Base-by-base conservation (phyloP, 2,797 vertebrate species). In the Fratercula arctica region DNA sequence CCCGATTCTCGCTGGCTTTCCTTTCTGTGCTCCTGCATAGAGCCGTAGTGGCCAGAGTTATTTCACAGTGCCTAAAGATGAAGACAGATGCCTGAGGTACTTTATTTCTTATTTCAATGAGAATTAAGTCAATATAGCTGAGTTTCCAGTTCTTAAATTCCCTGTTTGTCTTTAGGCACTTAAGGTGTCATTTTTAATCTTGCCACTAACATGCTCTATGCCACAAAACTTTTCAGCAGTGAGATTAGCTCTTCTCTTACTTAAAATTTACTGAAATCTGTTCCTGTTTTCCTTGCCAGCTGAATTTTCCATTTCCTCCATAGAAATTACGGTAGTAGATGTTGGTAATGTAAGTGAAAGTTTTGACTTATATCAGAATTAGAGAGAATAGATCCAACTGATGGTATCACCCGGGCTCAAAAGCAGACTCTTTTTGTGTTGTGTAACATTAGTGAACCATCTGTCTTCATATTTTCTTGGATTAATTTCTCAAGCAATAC, bases 121-220 rank as follows among this genome's bases (percentile, higher is more conserved):
- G 28, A 43, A 68, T 33, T 68, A 26, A 33, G 56, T 41, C 37
- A 43, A 24, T 60, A 56, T 12, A 56, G 29, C 39, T 39, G 67
- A 83, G 74, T 10, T 53, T 41, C 59, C 45, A 10, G 1, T 4
- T 64, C 21, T 48, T 21, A 26, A 72, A 68, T 53, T 64, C 39
- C 5, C 2, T 60, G 19, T 45, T 37, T 31, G 41, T 88, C 67
- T 63, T 63, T 29, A n/a, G 43, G 53, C 35, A 17, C 25, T 56
- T 48, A 4, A 57, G 63, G 78, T 51, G 59, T 67, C 4, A 11
- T 45, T 87, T 89, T 82, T 3, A 72, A 60, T 26, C 70, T 81
- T 46, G 21, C 56, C 53, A 11, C 33, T 51, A 11, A 23, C 8
- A 6, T 4, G 48, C 25, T 25, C 26, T 35, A 5, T 0, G 0